These are phyloP conservation scores for Cryptocephalus primarius DNA, from an alignment of 2,888 invertebrate species.

Conservation along the genomic window DNA sequence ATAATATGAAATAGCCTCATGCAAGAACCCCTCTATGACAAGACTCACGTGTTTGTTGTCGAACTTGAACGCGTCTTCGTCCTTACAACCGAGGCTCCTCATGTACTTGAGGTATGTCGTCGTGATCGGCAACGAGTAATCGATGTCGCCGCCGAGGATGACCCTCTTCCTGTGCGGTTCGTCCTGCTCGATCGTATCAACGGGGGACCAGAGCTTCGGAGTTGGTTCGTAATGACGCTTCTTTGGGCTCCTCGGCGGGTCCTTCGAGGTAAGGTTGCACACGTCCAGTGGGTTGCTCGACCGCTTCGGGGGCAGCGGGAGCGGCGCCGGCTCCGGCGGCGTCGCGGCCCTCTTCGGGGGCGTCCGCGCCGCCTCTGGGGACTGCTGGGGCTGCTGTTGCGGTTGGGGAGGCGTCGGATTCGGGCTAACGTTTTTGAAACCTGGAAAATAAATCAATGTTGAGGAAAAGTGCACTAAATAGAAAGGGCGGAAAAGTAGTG, in stretches of 20 bases:
- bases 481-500: not conserved
- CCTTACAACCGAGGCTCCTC: constrained; percentile 56
- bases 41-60: constrained; percentile 48
- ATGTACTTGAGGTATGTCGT: constrained; percentile 81
- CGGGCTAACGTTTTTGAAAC: not conserved
- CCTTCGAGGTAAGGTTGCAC: constrained; percentile 50
- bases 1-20: constrained; percentile 32
- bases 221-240: constrained; percentile 31
- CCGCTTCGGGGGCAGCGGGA: constrained; percentile 29
- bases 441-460: constrained; percentile 2
- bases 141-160: constrained; percentile 44
- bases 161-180: constrained; percentile 23
- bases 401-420: not conserved
- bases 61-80: constrained; percentile 49
- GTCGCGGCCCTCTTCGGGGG: constrained; percentile 6
- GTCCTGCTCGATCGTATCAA: constrained; percentile 35
- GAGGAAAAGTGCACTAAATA: not conserved
- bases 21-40: constrained; percentile 32
- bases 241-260: constrained; percentile 38
- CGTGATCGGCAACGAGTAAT: constrained; percentile 81
- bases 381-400: not conserved
- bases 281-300: constrained; percentile 52
- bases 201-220: constrained; percentile 53
- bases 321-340: not conserved
- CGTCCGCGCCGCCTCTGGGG: constrained; percentile 2